These are phyloP conservation scores for Lagopus leucura DNA, from an alignment of 2,113 vertebrate genomes.

Conservation along the genomic window DNA sequence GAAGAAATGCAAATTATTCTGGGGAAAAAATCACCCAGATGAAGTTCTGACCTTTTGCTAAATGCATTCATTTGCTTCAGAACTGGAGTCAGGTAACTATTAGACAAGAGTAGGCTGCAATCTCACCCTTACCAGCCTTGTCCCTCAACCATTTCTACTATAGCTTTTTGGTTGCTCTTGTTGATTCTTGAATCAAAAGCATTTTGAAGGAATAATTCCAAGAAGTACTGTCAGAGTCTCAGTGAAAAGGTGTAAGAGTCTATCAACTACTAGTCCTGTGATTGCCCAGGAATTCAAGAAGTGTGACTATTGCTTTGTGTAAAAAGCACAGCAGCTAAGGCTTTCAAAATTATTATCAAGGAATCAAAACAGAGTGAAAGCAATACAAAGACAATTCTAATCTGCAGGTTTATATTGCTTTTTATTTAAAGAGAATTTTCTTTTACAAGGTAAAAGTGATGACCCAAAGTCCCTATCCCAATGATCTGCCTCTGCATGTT, in stretches of 20 bases:
- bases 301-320: not conserved
- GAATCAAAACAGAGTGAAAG: not conserved
- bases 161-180: not conserved
- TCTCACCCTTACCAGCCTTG: not conserved
- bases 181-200: not conserved
- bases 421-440: not conserved
- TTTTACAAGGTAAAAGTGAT: not conserved
- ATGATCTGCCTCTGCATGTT: accelerated
- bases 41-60: not conserved
- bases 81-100: not conserved
- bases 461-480: not conserved
- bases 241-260: not conserved
- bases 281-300: not conserved
- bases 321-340: not conserved
- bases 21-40: not conserved
- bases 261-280: not conserved
- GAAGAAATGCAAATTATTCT: not conserved
- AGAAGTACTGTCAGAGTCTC: not conserved
- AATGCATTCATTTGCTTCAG: not conserved
- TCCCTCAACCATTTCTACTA: not conserved
- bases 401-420: not conserved
- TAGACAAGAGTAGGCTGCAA: not conserved
- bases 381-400: not conserved
- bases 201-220: not conserved
- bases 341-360: not conserved